Percentiles rank a stretch among this genome's conserved stretches.
These are phyloP conservation scores for Amazona ochrocephala DNA, from an alignment of 2,797 vertebrate genomes.

Conservation along the genomic window DNA sequence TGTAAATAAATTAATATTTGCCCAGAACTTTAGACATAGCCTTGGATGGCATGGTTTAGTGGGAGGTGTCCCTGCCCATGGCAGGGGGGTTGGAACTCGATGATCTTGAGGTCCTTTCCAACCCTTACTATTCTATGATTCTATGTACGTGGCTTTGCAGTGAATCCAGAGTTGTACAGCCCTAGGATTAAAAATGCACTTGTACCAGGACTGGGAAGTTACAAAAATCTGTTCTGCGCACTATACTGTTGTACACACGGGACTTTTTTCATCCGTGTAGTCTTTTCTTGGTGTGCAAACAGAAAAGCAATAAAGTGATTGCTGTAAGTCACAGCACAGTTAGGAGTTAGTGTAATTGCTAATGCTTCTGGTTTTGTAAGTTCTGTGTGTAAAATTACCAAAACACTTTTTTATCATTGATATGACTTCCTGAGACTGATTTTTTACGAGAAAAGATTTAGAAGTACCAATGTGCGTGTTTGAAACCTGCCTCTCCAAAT, in stretches of 20 bases:
- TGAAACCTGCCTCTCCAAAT: neutral
- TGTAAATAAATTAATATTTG: neutral
- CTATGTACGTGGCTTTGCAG: neutral
- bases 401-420: neutral
- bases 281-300: neutral
- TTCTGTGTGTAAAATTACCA: neutral
- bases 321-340: neutral
- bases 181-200: neutral
- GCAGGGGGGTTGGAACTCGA: too few relatives aligned
- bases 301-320: neutral
- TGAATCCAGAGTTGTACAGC: neutral
- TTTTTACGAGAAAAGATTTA: neutral
- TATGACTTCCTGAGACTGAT: neutral
- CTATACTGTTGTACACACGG: fast-evolving
- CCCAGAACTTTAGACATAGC: neutral
- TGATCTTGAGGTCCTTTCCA: too few relatives aligned
- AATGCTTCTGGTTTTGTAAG: neutral
- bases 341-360: neutral
- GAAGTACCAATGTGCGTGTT: neutral
- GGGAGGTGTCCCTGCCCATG: too few relatives aligned
- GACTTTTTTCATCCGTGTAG: neutral
- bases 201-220: neutral
- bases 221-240: neutral
- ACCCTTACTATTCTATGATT: too few relatives aligned
- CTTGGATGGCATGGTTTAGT: too few relatives aligned